These are phyloP conservation scores for Empidonax alnorum DNA, from an alignment of 2,113 vertebrate genomes.

Conservation along the genomic window DNA sequence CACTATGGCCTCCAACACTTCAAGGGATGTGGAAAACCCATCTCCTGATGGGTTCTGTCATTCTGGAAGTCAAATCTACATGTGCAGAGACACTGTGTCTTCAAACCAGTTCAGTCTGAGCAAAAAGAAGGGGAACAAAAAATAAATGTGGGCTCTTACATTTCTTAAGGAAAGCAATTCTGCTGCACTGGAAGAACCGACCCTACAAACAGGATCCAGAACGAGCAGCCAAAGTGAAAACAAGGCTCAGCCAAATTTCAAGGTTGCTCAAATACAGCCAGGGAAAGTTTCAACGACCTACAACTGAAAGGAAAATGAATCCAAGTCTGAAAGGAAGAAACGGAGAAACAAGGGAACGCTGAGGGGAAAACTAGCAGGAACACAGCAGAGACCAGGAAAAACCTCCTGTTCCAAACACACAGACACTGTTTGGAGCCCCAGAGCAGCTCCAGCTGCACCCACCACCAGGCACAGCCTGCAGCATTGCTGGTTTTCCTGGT, in stretches of 20 bases:
- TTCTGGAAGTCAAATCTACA: neutral
- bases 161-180: neutral
- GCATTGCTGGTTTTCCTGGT: rapidly evolving
- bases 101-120: neutral
- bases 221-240: neutral
- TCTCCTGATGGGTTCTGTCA: neutral
- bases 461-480: neutral
- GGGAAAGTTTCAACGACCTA: neutral
- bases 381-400: neutral
- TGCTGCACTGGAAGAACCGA: neutral
- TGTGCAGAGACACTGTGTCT: neutral
- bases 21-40: neutral
- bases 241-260: neutral
- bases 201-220: neutral
- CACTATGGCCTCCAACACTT: neutral
- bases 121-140: neutral
- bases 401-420: neutral
- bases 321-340: neutral
- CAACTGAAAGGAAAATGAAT: neutral
- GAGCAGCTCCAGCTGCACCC: neutral
- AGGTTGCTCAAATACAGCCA: neutral
- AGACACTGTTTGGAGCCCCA: rapidly evolving
- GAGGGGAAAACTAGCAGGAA: rapidly evolving
- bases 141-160: neutral
- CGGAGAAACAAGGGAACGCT: neutral